Percentiles rank a stretch among this genome's conserved stretches.
These are phyloP conservation scores for Drosophila acutilabella DNA, from an alignment of 2,888 invertebrate genomes.

Conservation along the genomic window DNA sequence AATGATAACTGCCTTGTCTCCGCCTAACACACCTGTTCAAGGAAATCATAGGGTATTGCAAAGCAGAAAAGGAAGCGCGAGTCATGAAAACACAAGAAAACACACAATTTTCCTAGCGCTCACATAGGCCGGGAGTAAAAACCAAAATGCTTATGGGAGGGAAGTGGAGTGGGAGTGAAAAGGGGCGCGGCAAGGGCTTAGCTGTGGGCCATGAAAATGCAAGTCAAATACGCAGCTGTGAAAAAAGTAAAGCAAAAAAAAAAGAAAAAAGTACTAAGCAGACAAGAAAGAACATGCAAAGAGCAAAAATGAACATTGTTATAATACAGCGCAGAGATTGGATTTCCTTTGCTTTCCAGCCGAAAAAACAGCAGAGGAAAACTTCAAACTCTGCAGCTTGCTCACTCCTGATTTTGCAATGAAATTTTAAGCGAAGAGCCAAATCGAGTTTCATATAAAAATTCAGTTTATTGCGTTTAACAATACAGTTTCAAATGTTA, in stretches of 20 bases:
- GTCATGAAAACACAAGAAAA: conserved; percentile 11
- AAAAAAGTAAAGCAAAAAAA: conserved; percentile 4
- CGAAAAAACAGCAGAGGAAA: too few relatives aligned
- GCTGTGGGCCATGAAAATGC: conserved; percentile 40
- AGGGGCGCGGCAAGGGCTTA: not conserved
- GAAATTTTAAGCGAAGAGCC: conserved; percentile 5
- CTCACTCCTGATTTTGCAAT: not conserved
- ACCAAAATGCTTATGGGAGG: not conserved
- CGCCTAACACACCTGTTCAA: too few relatives aligned
- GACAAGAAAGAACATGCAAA: conserved; percentile 6
- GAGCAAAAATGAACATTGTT: conserved; percentile 33
- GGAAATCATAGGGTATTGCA: not conserved
- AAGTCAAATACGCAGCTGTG: conserved; percentile 29
- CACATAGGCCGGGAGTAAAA: not conserved
- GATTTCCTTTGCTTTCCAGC: not conserved
- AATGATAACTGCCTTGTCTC: too few relatives aligned
- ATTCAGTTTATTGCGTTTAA: conserved; percentile 16
- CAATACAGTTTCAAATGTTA: conserved; percentile 7
- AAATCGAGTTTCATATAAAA: conserved; percentile 22
- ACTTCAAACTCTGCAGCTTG: too few relatives aligned
- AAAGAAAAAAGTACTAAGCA: not conserved
- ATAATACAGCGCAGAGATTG: conserved; percentile 23
- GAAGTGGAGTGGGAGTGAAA: not conserved
- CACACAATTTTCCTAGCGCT: conserved; percentile 22
- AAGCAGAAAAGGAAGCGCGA: conserved; percentile 5